Evolutionary conservation across 1,140 invertebrate species (phyloP).

Genomic region (Pachyrhynchus sulphureomaculatus): DNA sequence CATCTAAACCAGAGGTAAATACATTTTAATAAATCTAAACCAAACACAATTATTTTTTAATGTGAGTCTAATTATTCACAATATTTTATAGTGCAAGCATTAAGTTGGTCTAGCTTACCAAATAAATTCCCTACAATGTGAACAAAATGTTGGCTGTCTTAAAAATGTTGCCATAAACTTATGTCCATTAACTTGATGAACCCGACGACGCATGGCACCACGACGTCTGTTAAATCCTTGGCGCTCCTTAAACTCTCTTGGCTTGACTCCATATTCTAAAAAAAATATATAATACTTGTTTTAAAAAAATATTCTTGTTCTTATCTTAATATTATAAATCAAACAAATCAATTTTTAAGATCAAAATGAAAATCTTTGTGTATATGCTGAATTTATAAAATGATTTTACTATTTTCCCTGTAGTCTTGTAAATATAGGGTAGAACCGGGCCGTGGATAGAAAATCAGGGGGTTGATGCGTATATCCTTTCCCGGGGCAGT

Average conservation of each 20-base stretch:
- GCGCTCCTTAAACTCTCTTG: constrained; percentile 90
- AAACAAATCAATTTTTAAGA: too few species aligned
- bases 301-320: not conserved
- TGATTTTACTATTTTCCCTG: too few species aligned
- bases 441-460: too few species aligned
- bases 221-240: constrained; percentile 89
- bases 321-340: not conserved
- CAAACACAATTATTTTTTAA: too few species aligned
- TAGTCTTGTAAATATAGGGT: too few species aligned
- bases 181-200: constrained; percentile 97
- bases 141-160: constrained; percentile 98
- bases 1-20: too few species aligned
- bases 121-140: constrained; percentile 96
- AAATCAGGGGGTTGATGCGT: too few species aligned
- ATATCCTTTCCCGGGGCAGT: too few species aligned
- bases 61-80: too few species aligned
- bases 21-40: too few species aligned
- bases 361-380: too few species aligned
- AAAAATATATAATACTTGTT: constrained; percentile 11
- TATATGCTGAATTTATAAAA: too few species aligned
- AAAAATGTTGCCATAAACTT: constrained; percentile 99
- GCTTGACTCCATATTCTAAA: constrained; percentile 53
- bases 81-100: not conserved
- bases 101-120: constrained; percentile 65
- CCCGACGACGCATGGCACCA: constrained; percentile 90